Evolutionary conservation across 2,113 vertebrate species (phyloP).

Genomic region (Microcebus jonahi): DNA sequence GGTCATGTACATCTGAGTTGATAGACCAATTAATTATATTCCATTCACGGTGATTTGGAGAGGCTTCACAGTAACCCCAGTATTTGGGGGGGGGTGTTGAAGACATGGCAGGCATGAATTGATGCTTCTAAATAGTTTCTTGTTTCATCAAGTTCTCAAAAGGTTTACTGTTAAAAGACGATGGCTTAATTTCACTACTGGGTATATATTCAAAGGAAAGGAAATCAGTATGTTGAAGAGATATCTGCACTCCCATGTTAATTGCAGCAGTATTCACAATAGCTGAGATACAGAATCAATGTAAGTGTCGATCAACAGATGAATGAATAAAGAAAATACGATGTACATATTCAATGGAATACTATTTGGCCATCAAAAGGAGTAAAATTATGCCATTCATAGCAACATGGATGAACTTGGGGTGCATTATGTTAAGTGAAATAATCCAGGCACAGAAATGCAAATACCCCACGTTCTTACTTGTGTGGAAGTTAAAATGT

Average conservation of each 20-base stretch:
- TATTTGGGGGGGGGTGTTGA: accelerated
- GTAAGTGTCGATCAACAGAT: background rate
- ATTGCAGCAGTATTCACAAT: background rate
- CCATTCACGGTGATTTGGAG: background rate
- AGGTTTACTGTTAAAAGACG: background rate
- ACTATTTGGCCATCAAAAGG: background rate
- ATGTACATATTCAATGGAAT: background rate
- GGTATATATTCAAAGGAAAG: background rate
- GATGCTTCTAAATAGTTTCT: background rate
- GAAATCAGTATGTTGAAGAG: background rate
- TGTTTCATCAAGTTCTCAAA: background rate
- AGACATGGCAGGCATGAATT: background rate
- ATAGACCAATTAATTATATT: background rate
- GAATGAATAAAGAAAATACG: background rate
- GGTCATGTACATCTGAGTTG: no score
- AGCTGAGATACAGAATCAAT: background rate
- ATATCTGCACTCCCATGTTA: background rate
- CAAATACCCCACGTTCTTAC: background rate
- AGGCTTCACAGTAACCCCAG: background rate
- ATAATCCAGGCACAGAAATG: background rate
- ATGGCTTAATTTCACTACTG: background rate
- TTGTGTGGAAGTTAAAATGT: background rate
- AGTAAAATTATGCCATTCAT: background rate
- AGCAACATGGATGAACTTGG: background rate
- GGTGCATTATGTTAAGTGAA: background rate